A percentile compares a stretch with the other conserved stretches of the same genome.
These are phyloP conservation scores for Drosophila affinis DNA, from an alignment of 2,888 invertebrate genomes.

Conservation along the genomic window DNA sequence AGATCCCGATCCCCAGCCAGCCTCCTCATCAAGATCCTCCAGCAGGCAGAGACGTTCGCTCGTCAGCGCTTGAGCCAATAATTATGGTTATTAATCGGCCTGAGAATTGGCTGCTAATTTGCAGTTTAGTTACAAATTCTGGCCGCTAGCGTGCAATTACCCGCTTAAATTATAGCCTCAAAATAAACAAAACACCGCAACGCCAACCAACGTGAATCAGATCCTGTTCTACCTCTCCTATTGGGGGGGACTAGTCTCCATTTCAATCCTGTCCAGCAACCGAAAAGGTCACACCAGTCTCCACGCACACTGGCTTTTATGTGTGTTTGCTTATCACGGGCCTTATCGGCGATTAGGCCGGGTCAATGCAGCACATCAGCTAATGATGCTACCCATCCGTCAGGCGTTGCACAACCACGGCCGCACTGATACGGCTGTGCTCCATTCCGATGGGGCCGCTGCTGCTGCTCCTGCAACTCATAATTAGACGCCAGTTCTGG, in stretches of 20 bases:
- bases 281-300: conserved; percentile 28
- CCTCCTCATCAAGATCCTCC: conserved; percentile 64
- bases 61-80: conserved; percentile 82
- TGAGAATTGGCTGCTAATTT: conserved; percentile 87
- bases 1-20: conserved; percentile 14
- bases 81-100: conserved; percentile 85
- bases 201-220: conserved; percentile 54
- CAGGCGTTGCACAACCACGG: conserved; percentile 19
- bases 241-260: conserved; percentile 10
- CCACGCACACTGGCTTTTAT: conserved; percentile 60
- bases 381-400: conserved; percentile 60
- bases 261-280: conserved; percentile 7
- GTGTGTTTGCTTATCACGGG: conserved; percentile 67
- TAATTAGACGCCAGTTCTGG: conserved; percentile 71
- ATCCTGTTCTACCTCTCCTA: background rate
- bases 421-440: background rate
- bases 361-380: conserved; percentile 60
- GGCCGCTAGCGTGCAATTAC: conserved; percentile 86
- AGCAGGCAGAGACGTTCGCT: conserved; percentile 58
- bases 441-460: conserved; percentile 31
- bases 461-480: conserved; percentile 59
- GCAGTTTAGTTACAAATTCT: conserved; percentile 87
- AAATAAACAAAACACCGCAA: conserved; percentile 84
- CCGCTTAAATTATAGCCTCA: conserved; percentile 84
- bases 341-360: conserved; percentile 47